Base-by-base conservation (phyloP, 1,140 invertebrate species). In the Dermatophagoides farinae region DNA sequence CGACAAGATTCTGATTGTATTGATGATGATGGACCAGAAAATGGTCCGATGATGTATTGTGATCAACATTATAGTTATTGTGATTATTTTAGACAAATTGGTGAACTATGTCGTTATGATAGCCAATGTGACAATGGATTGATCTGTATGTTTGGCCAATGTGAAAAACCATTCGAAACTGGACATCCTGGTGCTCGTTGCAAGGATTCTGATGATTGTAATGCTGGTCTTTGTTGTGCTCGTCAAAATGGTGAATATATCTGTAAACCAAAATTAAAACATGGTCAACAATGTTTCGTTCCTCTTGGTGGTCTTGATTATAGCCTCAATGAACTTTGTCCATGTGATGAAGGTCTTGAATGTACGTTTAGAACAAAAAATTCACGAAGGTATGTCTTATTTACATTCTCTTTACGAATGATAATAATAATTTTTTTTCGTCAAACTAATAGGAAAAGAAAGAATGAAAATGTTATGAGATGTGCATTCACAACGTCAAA, bases 361-460 rank as follows among this genome's bases (percentile, higher is more conserved):
- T 62, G 61, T 9, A 22, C 14, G 20, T 20, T 41, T 16, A 61
- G 57, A 46, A 5, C 37, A 14, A 61, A 61, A 61, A 53, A 47
- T 38, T 77, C 31, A 31, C 31, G 77, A 72, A 75, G 77, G 77
- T 77, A 6, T 46, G 57, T 58, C 2, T 4, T 40, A 6, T 18
- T 18, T n/a, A n/a, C n/a, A n/a, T n/a, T n/a, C n/a, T n/a, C n/a
- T n/a, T n/a, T n/a, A n/a, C n/a, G n/a, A n/a, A n/a, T n/a, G n/a
- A n/a, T n/a, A n/a, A n/a, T n/a, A n/a, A n/a, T 47, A 47, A 20
- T 47, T 8, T 4, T 20, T 47, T 47, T 47, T 47, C 2, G 6
- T 47, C 46, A 44, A 14, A 44, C 12, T 44, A 44, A 14, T 44
- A 31, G 31, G 31, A 31, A 31, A 31, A 31, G 31, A 31, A 31